Conservation (phyloP, 2,888 invertebrate species). For the Labia minor region DNA sequence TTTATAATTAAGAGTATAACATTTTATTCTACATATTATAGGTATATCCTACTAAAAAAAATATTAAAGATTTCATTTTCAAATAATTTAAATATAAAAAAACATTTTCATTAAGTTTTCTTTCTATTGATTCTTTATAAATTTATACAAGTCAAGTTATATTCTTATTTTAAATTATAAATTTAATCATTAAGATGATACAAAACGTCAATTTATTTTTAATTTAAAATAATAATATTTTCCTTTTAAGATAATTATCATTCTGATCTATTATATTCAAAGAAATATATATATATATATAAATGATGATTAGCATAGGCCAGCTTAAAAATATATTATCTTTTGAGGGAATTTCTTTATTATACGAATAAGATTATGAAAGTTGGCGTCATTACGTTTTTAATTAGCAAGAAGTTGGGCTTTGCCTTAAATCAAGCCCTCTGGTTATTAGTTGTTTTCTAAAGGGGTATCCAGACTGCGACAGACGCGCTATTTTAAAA, state of each 20-base stretch:
- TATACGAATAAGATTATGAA: slow-evolving; percentile 9
- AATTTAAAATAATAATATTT: not conserved
- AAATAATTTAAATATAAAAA: too few species aligned
- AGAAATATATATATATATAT: not conserved
- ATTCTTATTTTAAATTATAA: too few species aligned
- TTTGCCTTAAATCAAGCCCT: slow-evolving; percentile 20
- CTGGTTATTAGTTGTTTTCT: slow-evolving; percentile 8
- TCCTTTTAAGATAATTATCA: not conserved
- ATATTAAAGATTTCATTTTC: too few species aligned
- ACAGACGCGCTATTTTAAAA: slow-evolving; percentile 19
- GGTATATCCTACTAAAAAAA: too few species aligned
- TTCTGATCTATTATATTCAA: not conserved
- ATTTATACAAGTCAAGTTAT: too few species aligned
- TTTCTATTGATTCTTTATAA: too few species aligned
- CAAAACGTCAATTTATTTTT: not conserved
- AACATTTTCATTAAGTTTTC: too few species aligned
- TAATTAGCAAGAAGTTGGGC: slow-evolving; percentile 20
- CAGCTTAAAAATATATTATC: slow-evolving; percentile 1
- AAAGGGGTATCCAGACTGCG: slow-evolving; percentile 1
- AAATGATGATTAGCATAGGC: slow-evolving; percentile 13
- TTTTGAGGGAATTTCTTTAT: slow-evolving; percentile 7
- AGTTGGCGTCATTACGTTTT: slow-evolving; percentile 22
- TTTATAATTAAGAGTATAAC: too few species aligned
- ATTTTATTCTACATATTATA: too few species aligned
- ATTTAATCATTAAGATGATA: too few species aligned